phyloP scores from a whole-genome alignment of 2,797 vertebrate species.

The Parotocinclus haroldoi region DNA sequence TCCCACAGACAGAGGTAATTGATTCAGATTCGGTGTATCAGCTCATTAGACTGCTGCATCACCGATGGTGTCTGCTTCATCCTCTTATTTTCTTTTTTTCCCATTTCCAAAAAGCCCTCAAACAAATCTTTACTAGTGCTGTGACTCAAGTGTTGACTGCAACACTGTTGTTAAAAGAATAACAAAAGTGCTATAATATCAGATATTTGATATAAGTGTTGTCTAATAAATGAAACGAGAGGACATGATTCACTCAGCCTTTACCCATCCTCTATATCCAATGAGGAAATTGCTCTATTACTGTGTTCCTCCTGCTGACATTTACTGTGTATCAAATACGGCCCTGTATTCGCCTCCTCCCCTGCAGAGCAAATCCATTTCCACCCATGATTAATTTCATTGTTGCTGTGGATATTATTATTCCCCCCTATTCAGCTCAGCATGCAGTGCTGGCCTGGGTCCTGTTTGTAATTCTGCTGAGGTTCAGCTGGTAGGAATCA shows the following conservation, averaged over 20 bases:
- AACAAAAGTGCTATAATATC: slow-evolving; percentile 28
- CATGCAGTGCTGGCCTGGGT: slow-evolving; percentile 26
- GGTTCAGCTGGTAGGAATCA: slow-evolving; percentile 44
- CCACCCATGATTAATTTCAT: slow-evolving; percentile 54
- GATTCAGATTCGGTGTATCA: too few species aligned
- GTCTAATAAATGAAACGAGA: slow-evolving; percentile 36
- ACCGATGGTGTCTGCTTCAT: too few species aligned
- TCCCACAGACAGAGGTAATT: too few species aligned
- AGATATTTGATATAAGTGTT: not conserved
- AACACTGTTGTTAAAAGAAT: slow-evolving; percentile 7
- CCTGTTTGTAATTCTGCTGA: slow-evolving; percentile 52
- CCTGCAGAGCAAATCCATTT: slow-evolving; percentile 53
- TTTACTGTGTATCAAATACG: slow-evolving; percentile 50
- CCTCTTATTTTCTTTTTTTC: too few species aligned
- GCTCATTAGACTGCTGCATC: too few species aligned
- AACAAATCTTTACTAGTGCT: not conserved
- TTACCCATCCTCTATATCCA: slow-evolving; percentile 36
- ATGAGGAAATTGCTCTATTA: slow-evolving; percentile 46
- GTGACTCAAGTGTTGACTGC: slow-evolving; percentile 8
- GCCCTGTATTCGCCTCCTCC: slow-evolving; percentile 34
- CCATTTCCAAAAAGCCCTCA: too few species aligned
- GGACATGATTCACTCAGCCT: slow-evolving; percentile 27
- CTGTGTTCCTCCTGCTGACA: slow-evolving; percentile 47
- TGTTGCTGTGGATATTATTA: slow-evolving; percentile 55
- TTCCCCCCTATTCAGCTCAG: slow-evolving; percentile 45